A percentile compares a stretch with the other conserved stretches of the same genome.
Evolutionary conservation across 2,797 vertebrate genomes (phyloP).

Genomic region (Borostomias antarcticus): DNA sequence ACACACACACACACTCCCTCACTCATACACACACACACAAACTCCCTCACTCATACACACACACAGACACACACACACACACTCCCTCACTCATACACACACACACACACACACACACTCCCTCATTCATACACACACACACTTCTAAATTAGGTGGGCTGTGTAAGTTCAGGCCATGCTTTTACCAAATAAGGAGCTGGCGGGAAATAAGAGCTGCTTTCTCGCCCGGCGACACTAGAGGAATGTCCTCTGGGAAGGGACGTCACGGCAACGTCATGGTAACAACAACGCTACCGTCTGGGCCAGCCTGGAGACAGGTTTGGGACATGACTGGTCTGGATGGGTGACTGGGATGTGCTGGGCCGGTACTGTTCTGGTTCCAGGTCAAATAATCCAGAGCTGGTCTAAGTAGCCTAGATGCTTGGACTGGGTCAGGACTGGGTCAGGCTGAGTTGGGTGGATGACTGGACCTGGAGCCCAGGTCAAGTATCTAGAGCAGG

Average conservation of each 20-base stretch:
- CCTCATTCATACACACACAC: slow-evolving; percentile 31
- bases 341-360: background rate
- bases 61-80: slow-evolving; percentile 12
- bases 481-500: background rate
- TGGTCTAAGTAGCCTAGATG: background rate
- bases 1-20: slow-evolving; percentile 48
- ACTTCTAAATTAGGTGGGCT: slow-evolving; percentile 71
- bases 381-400: background rate
- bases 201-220: slow-evolving; percentile 44
- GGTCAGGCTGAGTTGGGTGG: too few relatives aligned
- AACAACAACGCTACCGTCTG: slow-evolving; percentile 30
- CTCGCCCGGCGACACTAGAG: slow-evolving; percentile 52
- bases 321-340: background rate
- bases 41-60: too few relatives aligned
- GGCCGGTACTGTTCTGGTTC: background rate
- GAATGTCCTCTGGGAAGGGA: slow-evolving; percentile 62
- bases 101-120: slow-evolving; percentile 39
- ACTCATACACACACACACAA: too few relatives aligned
- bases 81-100: slow-evolving; percentile 52
- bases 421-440: too few relatives aligned
- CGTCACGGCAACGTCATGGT: slow-evolving; percentile 52
- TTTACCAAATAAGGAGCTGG: slow-evolving; percentile 79
- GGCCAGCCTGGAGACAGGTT: slow-evolving; percentile 32
- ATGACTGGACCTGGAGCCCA: background rate
- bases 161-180: slow-evolving; percentile 63